A percentile compares a stretch with the other conserved stretches of the same genome.
Evolutionary conservation across 2,113 vertebrate genomes (phyloP).

Genomic region (Carassius carassius): DNA sequence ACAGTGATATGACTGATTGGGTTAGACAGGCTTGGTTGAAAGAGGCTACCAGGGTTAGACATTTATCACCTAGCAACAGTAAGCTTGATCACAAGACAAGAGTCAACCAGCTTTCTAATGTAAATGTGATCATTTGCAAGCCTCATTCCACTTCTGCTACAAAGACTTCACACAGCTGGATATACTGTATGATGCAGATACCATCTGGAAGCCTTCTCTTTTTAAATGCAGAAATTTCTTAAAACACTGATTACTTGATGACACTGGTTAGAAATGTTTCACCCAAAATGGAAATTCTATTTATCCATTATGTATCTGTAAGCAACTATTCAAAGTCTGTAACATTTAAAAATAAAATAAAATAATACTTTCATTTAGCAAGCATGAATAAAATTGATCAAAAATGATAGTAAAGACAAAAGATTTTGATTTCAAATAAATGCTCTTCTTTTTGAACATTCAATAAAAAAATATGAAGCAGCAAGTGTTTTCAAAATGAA

Average conservation of each 20-base stretch:
- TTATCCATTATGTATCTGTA: too few relatives aligned
- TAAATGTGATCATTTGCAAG: slow-evolving; percentile 16
- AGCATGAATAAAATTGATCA: too few relatives aligned
- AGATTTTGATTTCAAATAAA: too few relatives aligned
- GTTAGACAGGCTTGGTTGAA: slow-evolving; percentile 8
- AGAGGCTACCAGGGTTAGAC: not conserved
- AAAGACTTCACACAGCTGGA: not conserved
- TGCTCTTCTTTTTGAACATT: too few relatives aligned
- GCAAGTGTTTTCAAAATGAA: too few relatives aligned
- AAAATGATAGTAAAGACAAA: too few relatives aligned
- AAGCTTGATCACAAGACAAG: not conserved
- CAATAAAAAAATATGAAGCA: too few relatives aligned
- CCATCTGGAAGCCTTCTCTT: not conserved
- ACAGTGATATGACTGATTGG: slow-evolving; percentile 41
- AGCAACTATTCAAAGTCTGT: too few relatives aligned
- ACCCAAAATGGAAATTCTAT: not conserved
- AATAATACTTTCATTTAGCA: too few relatives aligned
- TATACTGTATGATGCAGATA: too few relatives aligned
- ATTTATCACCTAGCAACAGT: slow-evolving; percentile 23
- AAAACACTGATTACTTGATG: not conserved
- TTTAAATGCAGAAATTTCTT: not conserved
- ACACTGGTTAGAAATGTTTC: not conserved
- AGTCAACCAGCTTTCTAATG: not conserved
- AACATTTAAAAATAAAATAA: too few relatives aligned
- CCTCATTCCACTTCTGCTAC: not conserved